Conservation (phyloP, 2,888 invertebrate genomes). For the Metellina segmentata region DNA sequence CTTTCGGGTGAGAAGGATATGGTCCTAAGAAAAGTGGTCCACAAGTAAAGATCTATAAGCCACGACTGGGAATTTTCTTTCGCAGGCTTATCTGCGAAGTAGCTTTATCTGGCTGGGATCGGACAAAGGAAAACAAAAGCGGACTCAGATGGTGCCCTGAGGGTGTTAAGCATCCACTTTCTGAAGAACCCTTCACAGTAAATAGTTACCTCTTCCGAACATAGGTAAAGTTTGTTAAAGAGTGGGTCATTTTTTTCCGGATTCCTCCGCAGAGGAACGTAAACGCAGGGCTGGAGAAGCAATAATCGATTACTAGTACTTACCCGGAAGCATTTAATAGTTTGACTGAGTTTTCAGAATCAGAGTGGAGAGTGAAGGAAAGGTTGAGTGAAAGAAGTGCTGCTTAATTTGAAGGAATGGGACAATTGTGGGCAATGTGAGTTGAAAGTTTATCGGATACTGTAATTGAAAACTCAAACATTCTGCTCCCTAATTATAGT, state of each 20-base stretch:
- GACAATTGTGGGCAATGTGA: no score
- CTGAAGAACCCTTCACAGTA: neutral
- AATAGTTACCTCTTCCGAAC: neutral
- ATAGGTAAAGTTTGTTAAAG: conserved; percentile 1
- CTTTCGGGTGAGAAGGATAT: neutral
- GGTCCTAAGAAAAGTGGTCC: neutral
- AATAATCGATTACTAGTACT: neutral
- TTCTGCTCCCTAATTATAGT: no score
- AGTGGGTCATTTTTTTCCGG: neutral
- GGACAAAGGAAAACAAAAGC: neutral
- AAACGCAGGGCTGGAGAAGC: neutral
- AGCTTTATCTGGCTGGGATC: neutral
- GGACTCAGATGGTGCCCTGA: neutral
- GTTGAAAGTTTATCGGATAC: no score
- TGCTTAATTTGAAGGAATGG: neutral
- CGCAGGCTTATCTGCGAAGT: neutral
- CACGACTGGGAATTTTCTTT: neutral
- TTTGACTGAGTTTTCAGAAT: neutral
- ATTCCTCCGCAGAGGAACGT: neutral
- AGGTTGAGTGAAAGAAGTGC: neutral
- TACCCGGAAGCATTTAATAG: neutral
- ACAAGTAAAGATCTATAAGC: neutral
- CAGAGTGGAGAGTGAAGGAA: neutral
- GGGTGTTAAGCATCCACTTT: neutral
- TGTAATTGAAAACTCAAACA: no score